Evolutionary conservation across 2,797 vertebrate genomes (phyloP).

Genomic region (Bradypus variegatus): DNA sequence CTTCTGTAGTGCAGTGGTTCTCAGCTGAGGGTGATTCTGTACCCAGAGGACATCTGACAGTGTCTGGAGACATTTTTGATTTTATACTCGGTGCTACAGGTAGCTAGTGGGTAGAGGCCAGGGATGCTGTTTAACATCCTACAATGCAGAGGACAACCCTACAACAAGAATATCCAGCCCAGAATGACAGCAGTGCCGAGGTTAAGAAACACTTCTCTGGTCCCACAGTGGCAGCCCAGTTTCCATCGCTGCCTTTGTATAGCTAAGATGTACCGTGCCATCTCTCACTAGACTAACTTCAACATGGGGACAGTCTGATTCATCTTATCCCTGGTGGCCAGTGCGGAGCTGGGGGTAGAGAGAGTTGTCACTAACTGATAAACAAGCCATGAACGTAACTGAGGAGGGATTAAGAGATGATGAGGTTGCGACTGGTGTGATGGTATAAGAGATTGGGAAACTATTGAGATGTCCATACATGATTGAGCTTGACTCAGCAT

Average conservation of each 20-base stretch:
- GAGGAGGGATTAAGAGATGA: neutral
- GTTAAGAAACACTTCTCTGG: neutral
- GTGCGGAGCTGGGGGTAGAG: neutral
- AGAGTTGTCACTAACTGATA: neutral
- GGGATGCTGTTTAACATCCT: neutral
- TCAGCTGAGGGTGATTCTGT: neutral
- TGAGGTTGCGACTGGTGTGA: neutral
- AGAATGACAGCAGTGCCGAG: neutral
- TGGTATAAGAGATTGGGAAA: constrained; percentile 18
- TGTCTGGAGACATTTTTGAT: neutral
- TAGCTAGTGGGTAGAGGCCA: neutral
- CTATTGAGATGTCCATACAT: neutral
- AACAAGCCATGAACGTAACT: neutral
- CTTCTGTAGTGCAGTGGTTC: neutral
- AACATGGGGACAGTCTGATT: neutral
- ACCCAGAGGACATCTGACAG: neutral
- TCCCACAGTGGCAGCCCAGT: neutral
- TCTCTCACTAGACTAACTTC: neutral
- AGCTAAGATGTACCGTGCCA: rapidly evolving
- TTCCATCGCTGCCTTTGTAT: neutral
- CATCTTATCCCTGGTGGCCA: neutral
- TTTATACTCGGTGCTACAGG: neutral
- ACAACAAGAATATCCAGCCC: neutral
- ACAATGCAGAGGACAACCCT: neutral
- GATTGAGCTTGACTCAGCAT: constrained; percentile 37